A percentile compares a stretch with the other conserved stretches of the same genome.
phyloP scores from a whole-genome alignment of 2,888 invertebrate genomes.

The Phyllotreta striolata region DNA sequence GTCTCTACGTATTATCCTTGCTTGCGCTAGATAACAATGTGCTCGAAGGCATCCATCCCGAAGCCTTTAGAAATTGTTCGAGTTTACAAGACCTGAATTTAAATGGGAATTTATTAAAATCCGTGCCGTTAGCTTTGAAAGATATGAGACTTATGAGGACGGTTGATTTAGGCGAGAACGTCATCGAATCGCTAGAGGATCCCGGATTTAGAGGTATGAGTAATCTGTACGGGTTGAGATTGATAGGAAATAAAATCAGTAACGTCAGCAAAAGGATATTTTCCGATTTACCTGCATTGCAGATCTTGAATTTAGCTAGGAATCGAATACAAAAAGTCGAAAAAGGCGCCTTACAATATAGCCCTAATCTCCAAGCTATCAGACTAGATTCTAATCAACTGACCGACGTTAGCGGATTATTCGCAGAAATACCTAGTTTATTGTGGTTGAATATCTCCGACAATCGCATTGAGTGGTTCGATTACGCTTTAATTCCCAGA shows the following conservation, averaged over 20 bases:
- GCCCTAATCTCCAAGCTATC: conserved; percentile 83
- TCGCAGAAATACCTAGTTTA: conserved; percentile 82
- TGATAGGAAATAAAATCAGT: conserved; percentile 88
- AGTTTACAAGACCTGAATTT: conserved; percentile 89
- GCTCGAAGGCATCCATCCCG: conserved; percentile 83
- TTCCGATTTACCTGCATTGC: conserved; percentile 79
- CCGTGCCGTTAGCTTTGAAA: conserved; percentile 81
- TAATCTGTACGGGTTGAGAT: conserved; percentile 84
- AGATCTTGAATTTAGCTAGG: conserved; percentile 87
- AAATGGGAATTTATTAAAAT: conserved; percentile 84
- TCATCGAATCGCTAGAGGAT: conserved; percentile 80
- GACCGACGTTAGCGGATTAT: conserved; percentile 82
- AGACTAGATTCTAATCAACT: conserved; percentile 86
- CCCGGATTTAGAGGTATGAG: conserved; percentile 84
- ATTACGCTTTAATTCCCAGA: conserved; percentile 83
- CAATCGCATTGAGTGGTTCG: conserved; percentile 88
- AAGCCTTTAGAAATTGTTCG: conserved; percentile 90
- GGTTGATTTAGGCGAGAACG: conserved; percentile 91
- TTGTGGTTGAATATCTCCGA: conserved; percentile 92
- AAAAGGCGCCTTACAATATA: conserved; percentile 81
- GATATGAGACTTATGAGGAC: conserved; percentile 87
- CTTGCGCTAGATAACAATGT: conserved; percentile 87
- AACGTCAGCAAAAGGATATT: conserved; percentile 84
- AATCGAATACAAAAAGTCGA: conserved; percentile 83
- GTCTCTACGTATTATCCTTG: conserved; percentile 84